Evolutionary conservation across 1,140 invertebrate species (phyloP).

Genomic region (Zaprionus lachaisei): DNA sequence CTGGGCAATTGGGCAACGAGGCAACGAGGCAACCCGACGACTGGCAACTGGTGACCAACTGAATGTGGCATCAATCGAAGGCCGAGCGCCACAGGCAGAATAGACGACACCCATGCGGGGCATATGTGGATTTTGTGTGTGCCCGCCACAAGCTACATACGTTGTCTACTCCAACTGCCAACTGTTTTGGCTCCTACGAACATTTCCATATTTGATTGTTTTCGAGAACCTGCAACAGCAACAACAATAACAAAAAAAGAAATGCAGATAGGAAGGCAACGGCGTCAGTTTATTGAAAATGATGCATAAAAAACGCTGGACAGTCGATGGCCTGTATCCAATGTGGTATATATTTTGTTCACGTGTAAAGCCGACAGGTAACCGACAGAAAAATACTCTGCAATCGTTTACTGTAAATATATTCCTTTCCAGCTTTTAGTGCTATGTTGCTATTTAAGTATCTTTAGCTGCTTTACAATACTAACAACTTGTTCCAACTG

Average conservation of each 20-base stretch:
- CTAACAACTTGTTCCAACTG: too few species aligned
- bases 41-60: slow-evolving; percentile 13
- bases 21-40: slow-evolving; percentile 19
- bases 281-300: slow-evolving; percentile 76
- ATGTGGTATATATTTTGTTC: slow-evolving; percentile 36
- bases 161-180: slow-evolving; percentile 4
- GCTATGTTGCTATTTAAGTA: too few species aligned
- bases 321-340: slow-evolving; percentile 46
- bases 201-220: slow-evolving; percentile 82
- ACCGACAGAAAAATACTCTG: neutral
- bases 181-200: slow-evolving; percentile 38
- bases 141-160: slow-evolving; percentile 30
- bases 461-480: neutral
- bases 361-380: neutral
- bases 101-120: slow-evolving; percentile 38
- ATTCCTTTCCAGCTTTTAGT: too few species aligned
- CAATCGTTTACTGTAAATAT: too few species aligned
- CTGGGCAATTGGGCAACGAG: slow-evolving; percentile 19
- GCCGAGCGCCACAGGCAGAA: neutral
- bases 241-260: slow-evolving; percentile 25
- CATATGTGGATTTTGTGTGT: slow-evolving; percentile 61
- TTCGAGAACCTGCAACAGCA: slow-evolving; percentile 60
- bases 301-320: slow-evolving; percentile 60
- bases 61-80: slow-evolving; percentile 49
- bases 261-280: slow-evolving; percentile 13